These are phyloP conservation scores for Crypturellus tataupa DNA, from an alignment of 2,797 vertebrate genomes.

Conservation along the genomic window DNA sequence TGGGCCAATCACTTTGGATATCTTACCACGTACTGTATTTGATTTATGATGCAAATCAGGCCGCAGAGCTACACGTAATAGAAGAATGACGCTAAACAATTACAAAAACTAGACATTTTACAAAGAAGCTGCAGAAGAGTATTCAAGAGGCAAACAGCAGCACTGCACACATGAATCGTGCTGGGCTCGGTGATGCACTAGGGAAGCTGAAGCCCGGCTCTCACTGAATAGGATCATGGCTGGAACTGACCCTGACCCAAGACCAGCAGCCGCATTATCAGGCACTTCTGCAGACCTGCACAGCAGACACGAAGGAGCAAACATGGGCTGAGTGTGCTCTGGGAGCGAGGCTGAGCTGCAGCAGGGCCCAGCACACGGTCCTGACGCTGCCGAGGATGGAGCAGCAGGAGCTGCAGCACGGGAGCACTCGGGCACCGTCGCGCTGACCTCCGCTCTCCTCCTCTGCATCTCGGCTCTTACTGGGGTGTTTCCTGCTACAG, in stretches of 20 bases:
- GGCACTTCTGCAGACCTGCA: conserved; percentile 30
- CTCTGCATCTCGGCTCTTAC: background rate
- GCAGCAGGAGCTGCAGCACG: background rate
- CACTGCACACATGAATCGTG: rapidly evolving
- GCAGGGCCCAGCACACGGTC: background rate
- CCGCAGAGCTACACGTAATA: background rate
- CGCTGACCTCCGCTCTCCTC: background rate
- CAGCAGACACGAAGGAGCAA: conserved; percentile 40
- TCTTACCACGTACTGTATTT: background rate
- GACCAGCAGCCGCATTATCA: background rate
- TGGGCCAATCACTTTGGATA: background rate
- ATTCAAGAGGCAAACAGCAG: background rate
- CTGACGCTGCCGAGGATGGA: conserved; percentile 13
- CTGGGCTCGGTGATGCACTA: background rate
- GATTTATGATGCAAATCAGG: background rate
- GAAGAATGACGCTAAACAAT: background rate
- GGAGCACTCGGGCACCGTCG: background rate
- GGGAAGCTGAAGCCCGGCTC: background rate
- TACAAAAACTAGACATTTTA: background rate
- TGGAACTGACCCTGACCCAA: conserved; percentile 27
- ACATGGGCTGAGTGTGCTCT: background rate
- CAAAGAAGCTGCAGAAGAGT: background rate
- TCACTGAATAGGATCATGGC: background rate
- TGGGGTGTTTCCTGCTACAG: background rate
- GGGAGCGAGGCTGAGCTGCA: conserved; percentile 28